Evolutionary conservation across 2,888 invertebrate species (phyloP).

Genomic region (Lypha dubia): DNA sequence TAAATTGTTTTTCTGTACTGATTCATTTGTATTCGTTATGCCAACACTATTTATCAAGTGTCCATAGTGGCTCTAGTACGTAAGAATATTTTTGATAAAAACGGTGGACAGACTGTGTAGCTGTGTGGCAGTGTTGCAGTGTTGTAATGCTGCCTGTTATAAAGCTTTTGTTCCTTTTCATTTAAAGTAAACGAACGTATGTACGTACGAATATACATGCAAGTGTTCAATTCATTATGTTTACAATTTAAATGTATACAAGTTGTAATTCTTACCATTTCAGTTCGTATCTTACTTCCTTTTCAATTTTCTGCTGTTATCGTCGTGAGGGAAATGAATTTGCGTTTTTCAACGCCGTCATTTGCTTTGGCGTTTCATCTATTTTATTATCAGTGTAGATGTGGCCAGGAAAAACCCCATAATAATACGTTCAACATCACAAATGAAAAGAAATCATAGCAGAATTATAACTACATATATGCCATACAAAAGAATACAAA

Average conservation of each 20-base stretch:
- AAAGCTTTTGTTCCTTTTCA: slow-evolving; percentile 9
- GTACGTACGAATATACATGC: not conserved
- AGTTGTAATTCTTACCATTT: slow-evolving; percentile 52
- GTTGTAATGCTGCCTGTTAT: slow-evolving; percentile 21
- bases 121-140: too few species aligned
- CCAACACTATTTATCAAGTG: slow-evolving; percentile 15
- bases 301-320: slow-evolving; percentile 51
- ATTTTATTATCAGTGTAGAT: slow-evolving; percentile 61
- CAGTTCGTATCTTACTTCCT: slow-evolving; percentile 19
- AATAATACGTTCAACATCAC: slow-evolving; percentile 38
- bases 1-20: too few species aligned
- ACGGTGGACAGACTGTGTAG: slow-evolving; percentile 7
- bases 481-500: slow-evolving; percentile 10
- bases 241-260: slow-evolving; percentile 40
- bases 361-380: slow-evolving; percentile 53
- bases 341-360: slow-evolving; percentile 66
- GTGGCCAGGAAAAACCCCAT: slow-evolving; percentile 36
- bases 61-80: not conserved
- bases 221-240: slow-evolving; percentile 1
- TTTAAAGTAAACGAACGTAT: not conserved
- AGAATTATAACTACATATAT: slow-evolving; percentile 6
- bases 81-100: slow-evolving; percentile 35
- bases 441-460: slow-evolving; percentile 38
- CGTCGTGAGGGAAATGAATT: slow-evolving; percentile 68
- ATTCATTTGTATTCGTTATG: too few species aligned